Percentiles rank a stretch among this genome's conserved stretches.
phyloP scores from a whole-genome alignment of 2,888 invertebrate genomes.

The Arctia plantaginis region DNA sequence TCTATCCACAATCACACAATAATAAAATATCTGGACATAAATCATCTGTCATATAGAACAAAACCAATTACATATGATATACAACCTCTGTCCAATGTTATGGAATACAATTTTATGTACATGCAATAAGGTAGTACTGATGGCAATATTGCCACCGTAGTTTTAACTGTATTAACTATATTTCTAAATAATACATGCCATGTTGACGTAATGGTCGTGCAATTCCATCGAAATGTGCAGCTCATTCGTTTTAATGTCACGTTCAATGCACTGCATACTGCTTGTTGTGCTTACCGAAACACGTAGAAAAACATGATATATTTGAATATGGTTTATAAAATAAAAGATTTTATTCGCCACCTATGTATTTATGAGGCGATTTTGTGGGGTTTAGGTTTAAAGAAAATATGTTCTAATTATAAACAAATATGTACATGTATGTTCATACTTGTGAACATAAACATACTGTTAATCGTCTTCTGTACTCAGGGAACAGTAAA shows the following conservation, averaged over 20 bases:
- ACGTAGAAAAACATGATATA: constrained; percentile 17
- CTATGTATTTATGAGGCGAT: background rate
- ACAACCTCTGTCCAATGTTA: background rate
- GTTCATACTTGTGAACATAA: too few species aligned
- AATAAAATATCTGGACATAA: background rate
- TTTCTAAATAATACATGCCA: background rate
- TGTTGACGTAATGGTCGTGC: constrained; percentile 22
- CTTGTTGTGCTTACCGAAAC: constrained; percentile 37
- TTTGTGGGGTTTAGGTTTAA: too few species aligned
- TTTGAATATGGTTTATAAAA: background rate
- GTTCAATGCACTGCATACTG: constrained; percentile 46
- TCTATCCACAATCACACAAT: background rate
- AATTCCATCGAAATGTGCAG: constrained; percentile 32
- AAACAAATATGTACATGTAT: too few species aligned
- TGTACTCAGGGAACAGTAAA: background rate
- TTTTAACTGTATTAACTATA: background rate
- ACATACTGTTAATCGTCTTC: too few species aligned
- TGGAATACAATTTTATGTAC: background rate
- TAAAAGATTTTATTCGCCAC: background rate
- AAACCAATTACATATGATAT: background rate
- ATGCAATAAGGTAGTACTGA: background rate
- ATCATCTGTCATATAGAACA: background rate
- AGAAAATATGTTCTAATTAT: too few species aligned
- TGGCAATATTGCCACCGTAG: background rate
- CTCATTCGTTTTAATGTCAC: constrained; percentile 51